Percentiles rank a stretch among this genome's conserved stretches.
Conservation (phyloP, 1,140 invertebrate species). For the Solen grandis region DNA sequence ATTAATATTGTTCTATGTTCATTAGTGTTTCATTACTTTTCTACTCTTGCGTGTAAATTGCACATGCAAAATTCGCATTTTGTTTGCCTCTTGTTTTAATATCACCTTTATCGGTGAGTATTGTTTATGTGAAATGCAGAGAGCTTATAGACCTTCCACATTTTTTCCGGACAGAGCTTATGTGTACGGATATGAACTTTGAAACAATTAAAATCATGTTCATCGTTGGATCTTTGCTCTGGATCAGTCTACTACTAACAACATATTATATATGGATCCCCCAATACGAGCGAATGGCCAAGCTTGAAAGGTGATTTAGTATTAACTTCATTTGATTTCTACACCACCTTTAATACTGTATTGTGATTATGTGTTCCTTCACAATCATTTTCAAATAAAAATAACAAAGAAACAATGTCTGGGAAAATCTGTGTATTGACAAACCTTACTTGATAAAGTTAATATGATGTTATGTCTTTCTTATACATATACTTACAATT, state of each 20-base stretch:
- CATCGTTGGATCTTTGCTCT: slow-evolving; percentile 85
- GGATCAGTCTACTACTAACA: slow-evolving; percentile 89
- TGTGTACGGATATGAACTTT: slow-evolving; percentile 1
- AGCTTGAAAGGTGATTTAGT: slow-evolving; percentile 60
- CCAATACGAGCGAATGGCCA: slow-evolving; percentile 62
- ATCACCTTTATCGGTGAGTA: not conserved
- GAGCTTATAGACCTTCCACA: not conserved
- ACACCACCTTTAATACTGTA: no score
- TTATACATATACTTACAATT: no score
- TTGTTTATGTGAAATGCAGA: not conserved
- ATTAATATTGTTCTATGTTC: no score
- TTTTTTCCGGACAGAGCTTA: not conserved
- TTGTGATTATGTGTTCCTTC: no score
- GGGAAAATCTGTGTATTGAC: no score
- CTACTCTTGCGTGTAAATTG: slow-evolving; percentile 64
- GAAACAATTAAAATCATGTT: not conserved
- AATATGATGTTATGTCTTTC: no score
- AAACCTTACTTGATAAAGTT: no score
- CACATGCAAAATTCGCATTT: slow-evolving; percentile 62
- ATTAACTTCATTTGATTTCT: no score
- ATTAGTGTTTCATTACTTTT: not conserved
- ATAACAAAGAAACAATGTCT: no score
- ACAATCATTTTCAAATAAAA: no score
- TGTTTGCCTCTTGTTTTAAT: slow-evolving; percentile 58
- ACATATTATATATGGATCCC: slow-evolving; percentile 62